Base-by-base conservation (phyloP, 2,113 vertebrate genomes). In the Cephalopterus ornatus region DNA sequence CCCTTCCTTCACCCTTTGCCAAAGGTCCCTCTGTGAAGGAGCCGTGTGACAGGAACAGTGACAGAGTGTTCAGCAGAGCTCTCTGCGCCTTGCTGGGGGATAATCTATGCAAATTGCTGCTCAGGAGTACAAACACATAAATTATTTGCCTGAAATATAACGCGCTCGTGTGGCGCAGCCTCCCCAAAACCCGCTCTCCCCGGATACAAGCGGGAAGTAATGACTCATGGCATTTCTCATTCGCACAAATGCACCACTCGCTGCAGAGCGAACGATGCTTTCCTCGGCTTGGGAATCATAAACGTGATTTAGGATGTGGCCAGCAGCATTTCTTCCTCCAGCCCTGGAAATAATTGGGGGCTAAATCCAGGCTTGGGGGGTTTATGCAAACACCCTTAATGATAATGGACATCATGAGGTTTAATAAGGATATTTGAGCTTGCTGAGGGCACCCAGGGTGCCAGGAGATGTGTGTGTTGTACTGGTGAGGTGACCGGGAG, bases 41-140 rank as follows among this genome's bases (percentile, higher is more conserved):
- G 73, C 70, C 5, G 2, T 2, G 14, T 52, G 80, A 59, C 0
- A 2, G 74, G 85, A 67, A 5, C 74, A 9, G 33, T 39, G 88
- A 75, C 66, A 79, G 90, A 80, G 52, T 0, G n/a, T 14, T 83
- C 81, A 32, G 88, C 74, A 44, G 49, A 77, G 86, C 2, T 6
- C 92, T 70, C 46, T n/a, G 89, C 2, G 6, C 59, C 72, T 85
- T 47, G 77, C 89, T 26, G 92, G 44, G 72, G 66, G 41, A 87
- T 86, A 96, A 97, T 94, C 77, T 55, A 94, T 93, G 93, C 83
- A 94, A 93, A 90, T 72, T 49, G 72, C 78, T 17, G 80, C 80
- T 87, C 90, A 1, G 22, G 84, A 89, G 80, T 53, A 76, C 75
- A 95, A 94, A 96, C 14, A 67, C 92, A 91, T 90, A 80, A 89